phyloP scores from a whole-genome alignment of 2,888 invertebrate genomes.

The Onthophagus sagittarius region DNA sequence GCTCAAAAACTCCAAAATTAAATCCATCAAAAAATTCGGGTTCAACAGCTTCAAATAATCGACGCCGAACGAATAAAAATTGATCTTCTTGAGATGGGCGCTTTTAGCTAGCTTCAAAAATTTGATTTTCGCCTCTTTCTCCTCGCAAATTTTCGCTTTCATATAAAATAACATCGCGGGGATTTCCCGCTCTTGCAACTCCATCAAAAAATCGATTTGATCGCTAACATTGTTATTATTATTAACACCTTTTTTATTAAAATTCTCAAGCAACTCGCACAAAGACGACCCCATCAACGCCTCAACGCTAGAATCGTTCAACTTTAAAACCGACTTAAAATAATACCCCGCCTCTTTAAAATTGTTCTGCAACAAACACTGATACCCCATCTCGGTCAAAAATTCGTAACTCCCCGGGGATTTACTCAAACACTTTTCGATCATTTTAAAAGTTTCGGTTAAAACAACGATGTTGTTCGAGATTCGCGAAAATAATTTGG shows the following conservation, averaged over 20 bases:
- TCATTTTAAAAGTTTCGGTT: conserved; percentile 68
- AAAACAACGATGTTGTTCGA: conserved; percentile 67
- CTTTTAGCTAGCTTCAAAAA: conserved; percentile 63
- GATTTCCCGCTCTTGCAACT: conserved; percentile 67
- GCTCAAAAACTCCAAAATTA: conserved; percentile 71
- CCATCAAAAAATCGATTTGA: conserved; percentile 82
- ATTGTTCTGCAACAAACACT: conserved; percentile 70
- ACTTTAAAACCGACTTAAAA: conserved; percentile 76
- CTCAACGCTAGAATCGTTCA: conserved; percentile 77
- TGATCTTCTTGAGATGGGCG: conserved; percentile 50
- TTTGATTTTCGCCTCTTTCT: conserved; percentile 55
- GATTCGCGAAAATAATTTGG: conserved; percentile 68
- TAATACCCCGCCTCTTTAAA: conserved; percentile 74
- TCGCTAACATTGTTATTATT: conserved; percentile 76
- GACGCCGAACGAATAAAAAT: conserved; percentile 66
- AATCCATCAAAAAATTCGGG: conserved; percentile 79
- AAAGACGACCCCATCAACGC: conserved; percentile 79
- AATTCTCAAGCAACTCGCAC: conserved; percentile 75
- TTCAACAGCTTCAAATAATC: conserved; percentile 73
- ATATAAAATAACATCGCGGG: conserved; percentile 67
- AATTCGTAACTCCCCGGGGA: conserved; percentile 65
- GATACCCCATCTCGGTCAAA: conserved; percentile 79
- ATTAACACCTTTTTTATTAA: conserved; percentile 53
- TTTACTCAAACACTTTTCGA: conserved; percentile 75
- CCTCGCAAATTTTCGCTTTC: conserved; percentile 61